Evolutionary conservation across 2,797 vertebrate species (phyloP).

Genomic region (Hephaestus fuliginosus): DNA sequence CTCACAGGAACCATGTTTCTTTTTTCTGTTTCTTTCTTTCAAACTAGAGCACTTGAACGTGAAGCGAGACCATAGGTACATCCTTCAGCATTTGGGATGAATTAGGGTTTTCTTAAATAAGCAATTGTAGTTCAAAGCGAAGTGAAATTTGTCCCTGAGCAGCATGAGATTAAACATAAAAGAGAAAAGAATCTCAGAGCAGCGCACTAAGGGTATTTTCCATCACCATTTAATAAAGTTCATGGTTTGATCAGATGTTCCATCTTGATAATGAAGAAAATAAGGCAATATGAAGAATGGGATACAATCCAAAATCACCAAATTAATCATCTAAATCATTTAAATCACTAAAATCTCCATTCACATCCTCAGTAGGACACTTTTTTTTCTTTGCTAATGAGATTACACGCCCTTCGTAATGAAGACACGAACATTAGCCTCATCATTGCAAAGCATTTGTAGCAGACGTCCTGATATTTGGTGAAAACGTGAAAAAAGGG

Average conservation of each 20-base stretch:
- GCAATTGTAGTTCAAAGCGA: conserved; percentile 48
- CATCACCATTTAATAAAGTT: conserved; percentile 25
- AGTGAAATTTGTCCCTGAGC: conserved; percentile 42
- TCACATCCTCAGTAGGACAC: not conserved
- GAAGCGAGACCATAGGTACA: conserved; percentile 77
- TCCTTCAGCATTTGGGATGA: conserved; percentile 76
- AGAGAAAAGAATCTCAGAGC: conserved; percentile 16
- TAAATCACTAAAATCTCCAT: conserved; percentile 9
- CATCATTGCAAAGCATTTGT: conserved; percentile 35
- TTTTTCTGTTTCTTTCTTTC: conserved; percentile 27
- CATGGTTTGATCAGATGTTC: conserved; percentile 18
- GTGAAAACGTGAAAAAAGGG: conserved; percentile 60
- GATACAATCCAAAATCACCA: conserved; percentile 7
- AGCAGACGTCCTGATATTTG: conserved; percentile 34
- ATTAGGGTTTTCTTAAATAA: conserved; percentile 57
- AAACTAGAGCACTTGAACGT: conserved; percentile 81
- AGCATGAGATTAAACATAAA: conserved; percentile 42
- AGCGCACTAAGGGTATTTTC: conserved; percentile 26
- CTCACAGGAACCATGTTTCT: conserved; percentile 43
- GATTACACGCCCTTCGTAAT: conserved; percentile 32
- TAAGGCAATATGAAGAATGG: conserved; percentile 42
- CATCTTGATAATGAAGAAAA: conserved; percentile 33
- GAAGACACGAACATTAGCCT: conserved; percentile 16
- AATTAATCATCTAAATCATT: conserved; percentile 14
- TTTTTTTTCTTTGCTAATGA: conserved; percentile 41